Base-by-base conservation (phyloP, 1,140 invertebrate genomes). In the Cherax quadricarinatus region DNA sequence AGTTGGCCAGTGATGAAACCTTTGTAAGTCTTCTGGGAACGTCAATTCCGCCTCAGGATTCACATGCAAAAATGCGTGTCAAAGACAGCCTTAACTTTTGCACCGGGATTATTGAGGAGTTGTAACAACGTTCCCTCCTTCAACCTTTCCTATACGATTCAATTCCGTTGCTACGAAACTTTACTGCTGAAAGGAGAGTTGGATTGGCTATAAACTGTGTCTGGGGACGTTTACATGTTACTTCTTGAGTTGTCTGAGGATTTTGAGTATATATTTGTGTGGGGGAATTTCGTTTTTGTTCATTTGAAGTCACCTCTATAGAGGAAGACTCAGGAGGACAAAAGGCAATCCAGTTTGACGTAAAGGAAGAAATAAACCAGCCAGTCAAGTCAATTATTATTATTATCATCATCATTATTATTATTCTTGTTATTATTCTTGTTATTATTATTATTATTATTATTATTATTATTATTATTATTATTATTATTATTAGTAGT, bases 61-160 rank as follows among this genome's bases (percentile, higher is more conserved):
- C 70, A 75, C n/a, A 75, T 75, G 70, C 70, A 75, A 75, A 75
- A 75, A 30, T 66, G 70, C 12, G 70, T 30, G 70, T 75, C 70
- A 75, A 75, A 75, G 70, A 12, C 70, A 75, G 70, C 70, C 6
- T 75, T 75, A 75, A 75, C 70, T 75, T 75, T 75, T 75, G 70
- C 24, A 75, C 7, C 12, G 24, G 70, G 70, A 75, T 75, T 75
- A 75, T 30, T 75, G 70, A 75, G 30, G 70, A 21, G 70, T 12
- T 75, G 24, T n/a, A 30, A 16, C n/a, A 30, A 16, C n/a, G 70
- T 5, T 75, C 70, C 70, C 5, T 75, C 70, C n/a, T 75, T 30
- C 70, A 30, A 10, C 70, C 70, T 75, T 75, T 75, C 70, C 70
- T 75, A 30, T 75, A 75, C 70, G 70, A 75, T 75, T 75, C 70